Conservation (phyloP, 2,888 invertebrate species). For the Lepetodrilus schrolli region DNA sequence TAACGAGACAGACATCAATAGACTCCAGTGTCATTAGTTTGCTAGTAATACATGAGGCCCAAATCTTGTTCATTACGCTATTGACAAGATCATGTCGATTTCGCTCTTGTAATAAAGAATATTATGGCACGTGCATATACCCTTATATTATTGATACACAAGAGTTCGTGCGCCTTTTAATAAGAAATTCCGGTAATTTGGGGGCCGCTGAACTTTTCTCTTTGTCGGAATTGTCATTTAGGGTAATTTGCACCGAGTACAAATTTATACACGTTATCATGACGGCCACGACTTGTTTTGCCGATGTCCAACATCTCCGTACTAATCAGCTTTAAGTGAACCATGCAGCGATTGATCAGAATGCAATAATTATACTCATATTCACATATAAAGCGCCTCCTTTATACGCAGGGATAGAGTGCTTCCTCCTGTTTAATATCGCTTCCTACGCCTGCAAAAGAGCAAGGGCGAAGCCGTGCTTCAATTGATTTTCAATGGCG, state of each 20-base stretch:
- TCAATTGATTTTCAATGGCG: slow-evolving; percentile 31
- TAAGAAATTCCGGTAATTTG: neutral
- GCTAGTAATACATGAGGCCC: no score
- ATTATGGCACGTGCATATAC: neutral
- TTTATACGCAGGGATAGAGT: no score
- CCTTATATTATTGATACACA: neutral
- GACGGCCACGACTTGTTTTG: neutral
- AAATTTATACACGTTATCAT: neutral
- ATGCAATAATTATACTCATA: slow-evolving; percentile 22
- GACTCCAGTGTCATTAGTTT: no score
- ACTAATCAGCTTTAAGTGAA: slow-evolving; percentile 12
- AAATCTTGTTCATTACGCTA: neutral
- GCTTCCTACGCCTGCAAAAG: neutral
- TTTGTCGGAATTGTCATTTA: neutral
- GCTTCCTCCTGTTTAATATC: no score
- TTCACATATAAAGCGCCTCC: neutral
- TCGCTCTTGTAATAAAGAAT: neutral
- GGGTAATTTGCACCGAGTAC: neutral
- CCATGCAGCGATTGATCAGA: neutral
- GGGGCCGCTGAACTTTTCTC: neutral
- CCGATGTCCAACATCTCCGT: neutral
- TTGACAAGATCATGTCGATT: neutral
- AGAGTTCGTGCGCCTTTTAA: neutral
- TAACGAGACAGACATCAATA: no score
- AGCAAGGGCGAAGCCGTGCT: neutral